Percentiles rank a stretch among this genome's conserved stretches.
phyloP scores from a whole-genome alignment of 2,113 vertebrate species.

The Heterochromis multidens region DNA sequence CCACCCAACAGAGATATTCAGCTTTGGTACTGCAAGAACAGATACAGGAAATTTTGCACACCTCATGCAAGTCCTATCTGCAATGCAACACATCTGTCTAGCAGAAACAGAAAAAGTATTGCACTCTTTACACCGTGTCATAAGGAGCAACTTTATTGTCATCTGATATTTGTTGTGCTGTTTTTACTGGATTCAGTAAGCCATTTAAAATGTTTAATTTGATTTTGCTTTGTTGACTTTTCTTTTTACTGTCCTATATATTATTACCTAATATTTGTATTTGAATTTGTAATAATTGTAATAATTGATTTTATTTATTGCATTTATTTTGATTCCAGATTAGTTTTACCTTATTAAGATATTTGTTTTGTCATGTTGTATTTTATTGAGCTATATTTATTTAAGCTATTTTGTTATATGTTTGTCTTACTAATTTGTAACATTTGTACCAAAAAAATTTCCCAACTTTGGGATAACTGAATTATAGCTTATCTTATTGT shows the following conservation, averaged over 20 bases:
- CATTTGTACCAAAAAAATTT: neutral
- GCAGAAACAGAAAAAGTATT: neutral
- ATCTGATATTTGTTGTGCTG: neutral
- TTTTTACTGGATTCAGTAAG: neutral
- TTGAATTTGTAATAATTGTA: neutral
- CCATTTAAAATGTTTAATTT: neutral
- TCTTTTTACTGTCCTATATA: neutral
- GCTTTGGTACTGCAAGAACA: neutral
- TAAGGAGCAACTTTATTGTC: rapidly evolving
- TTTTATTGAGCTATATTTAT: neutral
- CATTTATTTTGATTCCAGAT: neutral
- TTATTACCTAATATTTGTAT: neutral
- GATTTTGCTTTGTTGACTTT: neutral
- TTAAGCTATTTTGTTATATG: neutral
- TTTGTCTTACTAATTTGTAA: no score
- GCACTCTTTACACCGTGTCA: neutral
- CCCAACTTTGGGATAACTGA: neutral
- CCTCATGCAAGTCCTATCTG: neutral
- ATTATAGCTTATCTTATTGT: neutral
- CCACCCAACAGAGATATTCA: neutral
- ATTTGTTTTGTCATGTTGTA: neutral
- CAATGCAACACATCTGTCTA: neutral
- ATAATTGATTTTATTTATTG: rapidly evolving
- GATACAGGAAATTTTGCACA: neutral
- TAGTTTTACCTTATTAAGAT: neutral